Conservation (phyloP, 35 echinoderm and acorn worm species). For the Hemicentrotus pulcherrimus region DNA sequence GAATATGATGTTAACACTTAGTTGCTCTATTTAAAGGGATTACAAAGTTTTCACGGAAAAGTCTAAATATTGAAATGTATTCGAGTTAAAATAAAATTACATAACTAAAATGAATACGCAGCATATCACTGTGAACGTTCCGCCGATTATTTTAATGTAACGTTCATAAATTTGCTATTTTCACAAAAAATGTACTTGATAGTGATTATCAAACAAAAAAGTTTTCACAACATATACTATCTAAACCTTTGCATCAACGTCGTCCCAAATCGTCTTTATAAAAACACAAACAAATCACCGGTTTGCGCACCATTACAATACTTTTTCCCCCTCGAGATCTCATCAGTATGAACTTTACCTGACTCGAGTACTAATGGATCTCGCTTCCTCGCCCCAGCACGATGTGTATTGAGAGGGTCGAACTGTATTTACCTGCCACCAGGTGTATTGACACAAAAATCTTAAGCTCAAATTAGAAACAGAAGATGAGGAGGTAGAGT, state of each 20-base stretch:
- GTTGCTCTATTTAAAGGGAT: too few relatives aligned
- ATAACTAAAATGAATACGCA: too few relatives aligned
- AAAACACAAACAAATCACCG: neutral
- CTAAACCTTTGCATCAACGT: neutral
- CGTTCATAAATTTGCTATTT: too few relatives aligned
- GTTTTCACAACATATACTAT: too few relatives aligned
- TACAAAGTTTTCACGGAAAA: too few relatives aligned
- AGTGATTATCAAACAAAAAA: too few relatives aligned
- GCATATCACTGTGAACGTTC: too few relatives aligned
- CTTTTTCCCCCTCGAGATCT: neutral
- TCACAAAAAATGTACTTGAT: too few relatives aligned
- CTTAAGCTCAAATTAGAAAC: constrained; percentile 22
- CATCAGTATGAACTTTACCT: neutral
- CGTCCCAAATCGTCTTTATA: neutral
- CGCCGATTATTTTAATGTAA: too few relatives aligned
- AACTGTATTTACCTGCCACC: neutral
- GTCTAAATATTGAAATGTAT: too few relatives aligned
- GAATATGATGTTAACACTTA: too few relatives aligned
- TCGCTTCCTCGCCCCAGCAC: neutral
- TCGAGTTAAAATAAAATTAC: too few relatives aligned
- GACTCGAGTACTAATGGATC: neutral
- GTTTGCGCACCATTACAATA: neutral
- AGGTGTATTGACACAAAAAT: constrained; percentile 29
- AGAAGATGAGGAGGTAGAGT: neutral
- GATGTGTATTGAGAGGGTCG: neutral